phyloP scores from a whole-genome alignment of 2,113 vertebrate genomes.

The Amphiprion percula region DNA sequence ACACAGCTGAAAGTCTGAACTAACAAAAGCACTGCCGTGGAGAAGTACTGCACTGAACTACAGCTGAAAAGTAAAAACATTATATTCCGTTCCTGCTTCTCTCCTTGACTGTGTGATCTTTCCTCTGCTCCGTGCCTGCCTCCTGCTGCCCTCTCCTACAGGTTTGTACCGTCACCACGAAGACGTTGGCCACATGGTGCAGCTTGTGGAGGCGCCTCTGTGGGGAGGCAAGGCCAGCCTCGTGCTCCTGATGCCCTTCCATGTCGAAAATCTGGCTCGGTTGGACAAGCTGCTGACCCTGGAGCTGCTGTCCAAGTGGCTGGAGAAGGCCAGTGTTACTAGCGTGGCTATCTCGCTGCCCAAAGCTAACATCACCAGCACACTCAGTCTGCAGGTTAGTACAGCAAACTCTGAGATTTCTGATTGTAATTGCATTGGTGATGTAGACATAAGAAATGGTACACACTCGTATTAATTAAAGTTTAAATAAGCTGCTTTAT shows the following conservation, averaged over 20 bases:
- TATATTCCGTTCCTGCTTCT: neutral
- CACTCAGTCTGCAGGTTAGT: slow-evolving; percentile 77
- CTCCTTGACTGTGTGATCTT: slow-evolving; percentile 23
- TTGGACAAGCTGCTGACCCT: slow-evolving; percentile 76
- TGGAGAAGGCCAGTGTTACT: slow-evolving; percentile 58
- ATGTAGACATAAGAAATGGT: neutral
- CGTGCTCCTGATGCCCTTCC: slow-evolving; percentile 80
- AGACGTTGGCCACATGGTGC: slow-evolving; percentile 80
- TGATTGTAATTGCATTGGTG: neutral
- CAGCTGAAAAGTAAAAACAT: neutral
- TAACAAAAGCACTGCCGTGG: neutral
- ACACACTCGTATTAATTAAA: too few relatives aligned
- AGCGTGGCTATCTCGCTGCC: slow-evolving; percentile 75
- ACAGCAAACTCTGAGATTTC: neutral
- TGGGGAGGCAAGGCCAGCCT: slow-evolving; percentile 72
- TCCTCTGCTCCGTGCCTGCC: neutral
- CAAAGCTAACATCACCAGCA: slow-evolving; percentile 68
- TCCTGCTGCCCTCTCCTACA: slow-evolving; percentile 23
- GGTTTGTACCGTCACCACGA: slow-evolving; percentile 72
- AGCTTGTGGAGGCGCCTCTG: slow-evolving; percentile 75
- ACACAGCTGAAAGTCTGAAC: slow-evolving; percentile 12
- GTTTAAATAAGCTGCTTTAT: neutral
- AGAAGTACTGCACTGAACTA: neutral
- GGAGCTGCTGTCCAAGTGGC: slow-evolving; percentile 73
- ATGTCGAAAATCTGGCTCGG: slow-evolving; percentile 72